These are phyloP conservation scores for Bombycilla garrulus DNA, from an alignment of 2,113 vertebrate genomes.

Conservation along the genomic window DNA sequence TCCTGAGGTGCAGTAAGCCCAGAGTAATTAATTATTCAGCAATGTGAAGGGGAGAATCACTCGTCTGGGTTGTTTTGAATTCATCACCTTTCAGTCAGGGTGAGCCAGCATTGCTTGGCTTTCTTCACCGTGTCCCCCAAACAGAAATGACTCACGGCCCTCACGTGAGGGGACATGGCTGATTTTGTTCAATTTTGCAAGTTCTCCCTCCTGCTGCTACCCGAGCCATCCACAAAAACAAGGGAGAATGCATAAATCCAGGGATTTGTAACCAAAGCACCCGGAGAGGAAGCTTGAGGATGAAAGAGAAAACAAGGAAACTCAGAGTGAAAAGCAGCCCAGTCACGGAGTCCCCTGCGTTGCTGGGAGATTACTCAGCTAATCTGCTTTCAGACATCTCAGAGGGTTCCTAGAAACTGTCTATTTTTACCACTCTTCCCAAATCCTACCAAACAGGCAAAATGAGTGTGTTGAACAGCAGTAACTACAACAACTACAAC, in stretches of 20 bases:
- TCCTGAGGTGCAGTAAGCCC: background rate
- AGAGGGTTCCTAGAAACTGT: background rate
- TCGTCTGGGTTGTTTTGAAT: background rate
- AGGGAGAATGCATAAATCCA: background rate
- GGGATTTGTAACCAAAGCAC: background rate
- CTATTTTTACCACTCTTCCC: background rate
- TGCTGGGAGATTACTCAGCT: background rate
- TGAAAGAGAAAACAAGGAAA: background rate
- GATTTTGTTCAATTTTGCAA: background rate
- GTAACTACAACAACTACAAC: background rate
- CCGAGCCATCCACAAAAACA: background rate
- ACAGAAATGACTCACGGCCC: rapidly evolving
- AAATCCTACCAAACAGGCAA: background rate
- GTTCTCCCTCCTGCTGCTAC: background rate
- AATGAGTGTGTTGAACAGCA: background rate
- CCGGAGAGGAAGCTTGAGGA: background rate
- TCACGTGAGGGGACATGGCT: background rate
- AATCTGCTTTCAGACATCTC: rapidly evolving
- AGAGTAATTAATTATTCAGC: background rate
- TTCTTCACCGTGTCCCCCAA: background rate
- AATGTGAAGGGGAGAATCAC: background rate
- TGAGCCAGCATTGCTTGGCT: background rate
- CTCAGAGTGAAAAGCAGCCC: background rate
- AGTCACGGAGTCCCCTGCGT: background rate
- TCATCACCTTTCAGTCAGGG: background rate